These are phyloP conservation scores for Nomada hirtipes DNA, from an alignment of 2,888 invertebrate species.

Conservation along the genomic window DNA sequence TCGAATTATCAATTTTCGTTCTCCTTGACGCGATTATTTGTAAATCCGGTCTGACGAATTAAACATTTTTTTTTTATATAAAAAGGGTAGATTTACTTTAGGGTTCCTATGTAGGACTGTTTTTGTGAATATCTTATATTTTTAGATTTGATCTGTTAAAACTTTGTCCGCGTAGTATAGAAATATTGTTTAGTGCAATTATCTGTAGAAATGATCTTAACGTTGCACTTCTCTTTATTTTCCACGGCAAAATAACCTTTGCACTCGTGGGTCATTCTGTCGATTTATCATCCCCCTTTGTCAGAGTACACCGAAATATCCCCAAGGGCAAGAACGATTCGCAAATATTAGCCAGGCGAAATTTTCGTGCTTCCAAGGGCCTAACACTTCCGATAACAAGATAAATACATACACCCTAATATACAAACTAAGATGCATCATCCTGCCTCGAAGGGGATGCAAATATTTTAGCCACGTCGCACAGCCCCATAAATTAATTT, in stretches of 20 bases:
- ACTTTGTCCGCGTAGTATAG: too few relatives aligned
- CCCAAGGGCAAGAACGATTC: constrained; percentile 3
- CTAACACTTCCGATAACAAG: constrained; percentile 45
- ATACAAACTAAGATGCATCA: constrained; percentile 15
- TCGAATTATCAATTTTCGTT: constrained; percentile 14
- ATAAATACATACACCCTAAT: neutral
- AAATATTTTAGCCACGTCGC: constrained; percentile 16
- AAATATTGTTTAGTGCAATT: too few relatives aligned
- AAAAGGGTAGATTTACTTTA: too few relatives aligned
- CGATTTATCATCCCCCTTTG: constrained; percentile 15
- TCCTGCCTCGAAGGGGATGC: neutral
- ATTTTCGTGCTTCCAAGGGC: constrained; percentile 47
- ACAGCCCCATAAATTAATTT: constrained; percentile 23
- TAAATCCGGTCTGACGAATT: too few relatives aligned
- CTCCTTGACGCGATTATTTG: neutral
- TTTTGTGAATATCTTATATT: too few relatives aligned
- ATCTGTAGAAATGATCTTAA: too few relatives aligned
- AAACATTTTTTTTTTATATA: too few relatives aligned
- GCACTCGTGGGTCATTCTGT: constrained; percentile 24
- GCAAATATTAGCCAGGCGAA: constrained; percentile 56
- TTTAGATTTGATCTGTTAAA: too few relatives aligned
- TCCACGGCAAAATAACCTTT: constrained; percentile 11
- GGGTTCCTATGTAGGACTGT: too few relatives aligned
- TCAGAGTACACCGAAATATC: neutral
- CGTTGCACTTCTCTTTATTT: too few relatives aligned